Evolutionary conservation across 2,888 invertebrate species (phyloP).

Genomic region (Mactromeris polynyma): DNA sequence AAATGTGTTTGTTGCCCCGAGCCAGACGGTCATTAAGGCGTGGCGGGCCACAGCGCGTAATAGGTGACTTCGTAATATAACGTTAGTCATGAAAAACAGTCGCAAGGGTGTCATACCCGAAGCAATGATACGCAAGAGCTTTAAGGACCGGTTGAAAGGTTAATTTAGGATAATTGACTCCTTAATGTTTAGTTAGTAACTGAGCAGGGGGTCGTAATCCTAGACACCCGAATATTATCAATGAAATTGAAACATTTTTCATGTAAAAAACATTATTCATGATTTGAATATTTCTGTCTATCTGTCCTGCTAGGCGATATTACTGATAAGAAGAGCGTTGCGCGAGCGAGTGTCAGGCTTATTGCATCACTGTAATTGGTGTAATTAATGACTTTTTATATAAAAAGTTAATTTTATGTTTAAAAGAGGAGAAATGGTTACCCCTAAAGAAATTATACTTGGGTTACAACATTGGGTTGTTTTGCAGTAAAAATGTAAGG

Average conservation of each 20-base stretch:
- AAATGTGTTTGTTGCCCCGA: constrained; percentile 37
- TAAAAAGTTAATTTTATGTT: neutral
- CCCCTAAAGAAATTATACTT: neutral
- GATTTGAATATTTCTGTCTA: neutral
- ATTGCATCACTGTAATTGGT: neutral
- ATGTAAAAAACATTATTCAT: constrained; percentile 28
- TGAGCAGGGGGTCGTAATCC: constrained; percentile 15
- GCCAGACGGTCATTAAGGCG: constrained; percentile 18
- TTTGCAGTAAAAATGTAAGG: too few relatives aligned
- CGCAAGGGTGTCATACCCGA: constrained; percentile 9
- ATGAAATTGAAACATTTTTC: constrained; percentile 33
- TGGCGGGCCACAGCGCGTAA: constrained; percentile 25
- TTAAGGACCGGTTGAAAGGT: constrained; percentile 34
- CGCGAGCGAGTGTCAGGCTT: neutral
- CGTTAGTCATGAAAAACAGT: constrained; percentile 26
- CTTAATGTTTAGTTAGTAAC: constrained; percentile 38
- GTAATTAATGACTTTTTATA: neutral
- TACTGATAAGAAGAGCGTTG: neutral
- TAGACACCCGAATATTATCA: constrained; percentile 29
- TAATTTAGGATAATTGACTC: constrained; percentile 37
- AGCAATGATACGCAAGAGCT: constrained; percentile 8
- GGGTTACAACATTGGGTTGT: neutral
- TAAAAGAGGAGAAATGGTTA: neutral
- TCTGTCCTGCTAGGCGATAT: neutral
- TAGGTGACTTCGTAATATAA: constrained; percentile 31